Conservation (phyloP, 1,140 invertebrate genomes). For the Trichoplusia ni region DNA sequence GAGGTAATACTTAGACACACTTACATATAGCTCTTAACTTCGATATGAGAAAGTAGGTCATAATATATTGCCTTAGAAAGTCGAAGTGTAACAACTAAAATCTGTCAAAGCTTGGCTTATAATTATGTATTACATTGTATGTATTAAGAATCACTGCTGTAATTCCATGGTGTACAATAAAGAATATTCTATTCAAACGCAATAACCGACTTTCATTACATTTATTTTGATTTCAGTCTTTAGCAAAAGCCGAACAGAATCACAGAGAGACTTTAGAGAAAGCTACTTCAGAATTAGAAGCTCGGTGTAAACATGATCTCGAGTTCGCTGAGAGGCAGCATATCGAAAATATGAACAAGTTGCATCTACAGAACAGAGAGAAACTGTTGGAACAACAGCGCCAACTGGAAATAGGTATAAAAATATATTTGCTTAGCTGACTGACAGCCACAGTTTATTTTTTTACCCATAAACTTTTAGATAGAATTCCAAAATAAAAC, state of each 20-base stretch:
- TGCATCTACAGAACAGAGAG: conserved; percentile 55
- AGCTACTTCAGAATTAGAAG: conserved; percentile 55
- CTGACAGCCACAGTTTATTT: neutral
- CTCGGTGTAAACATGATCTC: conserved; percentile 58
- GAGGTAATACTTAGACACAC: conserved; percentile 62
- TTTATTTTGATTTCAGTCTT: conserved; percentile 46
- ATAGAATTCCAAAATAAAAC: no score
- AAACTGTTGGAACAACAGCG: conserved; percentile 54
- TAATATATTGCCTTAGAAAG: no score
- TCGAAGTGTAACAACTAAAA: no score
- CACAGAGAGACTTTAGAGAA: conserved; percentile 61
- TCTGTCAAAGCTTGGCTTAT: no score
- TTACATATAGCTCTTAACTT: neutral
- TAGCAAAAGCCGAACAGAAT: conserved; percentile 68
- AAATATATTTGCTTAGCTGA: neutral
- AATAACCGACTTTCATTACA: no score
- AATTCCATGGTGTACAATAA: no score
- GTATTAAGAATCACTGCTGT: no score
- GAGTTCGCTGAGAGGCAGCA: conserved; percentile 57
- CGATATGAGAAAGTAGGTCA: no score
- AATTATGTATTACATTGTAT: no score
- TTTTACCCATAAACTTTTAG: no score
- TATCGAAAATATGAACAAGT: conserved; percentile 67
- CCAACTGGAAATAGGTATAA: conserved; percentile 71
- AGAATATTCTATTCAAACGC: no score